These are phyloP conservation scores for Rotaria magnacalcarata DNA, from an alignment of 2,888 invertebrate genomes.

Conservation along the genomic window DNA sequence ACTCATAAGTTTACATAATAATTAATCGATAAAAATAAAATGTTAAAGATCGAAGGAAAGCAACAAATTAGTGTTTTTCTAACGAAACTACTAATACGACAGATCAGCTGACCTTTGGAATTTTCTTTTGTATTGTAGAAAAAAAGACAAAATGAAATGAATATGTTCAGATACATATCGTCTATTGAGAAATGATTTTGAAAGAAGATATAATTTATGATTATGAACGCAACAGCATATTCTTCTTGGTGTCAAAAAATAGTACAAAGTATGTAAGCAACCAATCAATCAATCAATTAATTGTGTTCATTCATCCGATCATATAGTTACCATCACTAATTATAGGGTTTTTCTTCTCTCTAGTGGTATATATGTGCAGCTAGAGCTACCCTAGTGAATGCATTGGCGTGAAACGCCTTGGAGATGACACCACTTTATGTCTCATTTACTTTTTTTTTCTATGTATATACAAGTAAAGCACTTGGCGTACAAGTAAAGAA, in stretches of 20 bases:
- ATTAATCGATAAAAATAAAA: neutral
- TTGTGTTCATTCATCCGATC: slow-evolving; percentile 18
- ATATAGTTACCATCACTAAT: neutral
- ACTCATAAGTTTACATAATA: neutral
- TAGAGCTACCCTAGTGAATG: neutral
- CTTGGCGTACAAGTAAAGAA: neutral
- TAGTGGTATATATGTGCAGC: neutral
- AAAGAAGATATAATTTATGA: neutral
- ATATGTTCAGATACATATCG: neutral
- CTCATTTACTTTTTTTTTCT: slow-evolving; percentile 1
- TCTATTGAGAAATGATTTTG: neutral
- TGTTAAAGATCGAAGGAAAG: neutral
- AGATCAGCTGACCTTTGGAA: neutral
- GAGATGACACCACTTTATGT: slow-evolving; percentile 19
- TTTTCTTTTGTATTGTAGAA: too few relatives aligned
- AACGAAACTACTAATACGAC: neutral
- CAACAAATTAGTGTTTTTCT: neutral
- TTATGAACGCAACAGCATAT: neutral
- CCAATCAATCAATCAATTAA: slow-evolving; percentile 19
- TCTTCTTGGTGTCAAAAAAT: neutral
- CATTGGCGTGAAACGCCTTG: neutral
- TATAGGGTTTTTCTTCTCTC: neutral
- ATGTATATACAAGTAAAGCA: neutral
- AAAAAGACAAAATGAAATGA: neutral
- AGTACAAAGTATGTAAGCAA: neutral